Base-by-base conservation (phyloP, 2,888 invertebrate species). In the Pharmacophagus antenor region DNA sequence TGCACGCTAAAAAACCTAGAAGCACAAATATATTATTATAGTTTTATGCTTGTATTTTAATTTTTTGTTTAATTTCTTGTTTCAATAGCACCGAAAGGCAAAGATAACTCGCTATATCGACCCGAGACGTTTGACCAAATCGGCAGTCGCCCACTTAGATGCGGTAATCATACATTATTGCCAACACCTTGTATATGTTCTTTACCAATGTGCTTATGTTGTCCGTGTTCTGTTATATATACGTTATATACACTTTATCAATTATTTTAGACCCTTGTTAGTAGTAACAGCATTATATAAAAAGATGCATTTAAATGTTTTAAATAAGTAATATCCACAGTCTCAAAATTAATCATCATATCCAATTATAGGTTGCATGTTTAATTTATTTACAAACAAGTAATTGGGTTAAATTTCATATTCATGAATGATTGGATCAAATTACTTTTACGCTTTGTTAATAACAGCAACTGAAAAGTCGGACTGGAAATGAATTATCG, bases 101-200 rank as follows among this genome's bases (percentile, higher is more conserved):
- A 90, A 85, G 82, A 82, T 88, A 78, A 81, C 84, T 78, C 84
- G 87, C 66, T 88, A 82, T 88, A 82, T 88, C 84, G 85, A 88
- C 83, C 87, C 86, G 69, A 79, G 88, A 69, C 86, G 90, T 67
- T 80, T 89, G 81, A 84, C 77, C 80, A 88, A 86, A 81, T 77
- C 82, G 66, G 86, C 85, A 54, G 86, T 82, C 67, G 86, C 84
- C 72, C 78, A 79, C 74, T 78, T 90, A 79, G 84, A 85, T 66
- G 84, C 84, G 90, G 90, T 90, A 90, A 86, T 64, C 62, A 67
- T 67, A 66, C 61, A 67, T 66, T 68, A 70, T 69, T 68, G 63
- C 73, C 65, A 76, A 77, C 83, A 80, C 83, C 73, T 73, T 83
- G 79, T 77, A 74, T 74, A 66, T 72, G 73, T 72, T 74, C 72